A percentile compares a stretch with the other conserved stretches of the same genome.
These are phyloP conservation scores for Tiliacea citrago DNA, from an alignment of 2,888 invertebrate genomes.

Conservation along the genomic window DNA sequence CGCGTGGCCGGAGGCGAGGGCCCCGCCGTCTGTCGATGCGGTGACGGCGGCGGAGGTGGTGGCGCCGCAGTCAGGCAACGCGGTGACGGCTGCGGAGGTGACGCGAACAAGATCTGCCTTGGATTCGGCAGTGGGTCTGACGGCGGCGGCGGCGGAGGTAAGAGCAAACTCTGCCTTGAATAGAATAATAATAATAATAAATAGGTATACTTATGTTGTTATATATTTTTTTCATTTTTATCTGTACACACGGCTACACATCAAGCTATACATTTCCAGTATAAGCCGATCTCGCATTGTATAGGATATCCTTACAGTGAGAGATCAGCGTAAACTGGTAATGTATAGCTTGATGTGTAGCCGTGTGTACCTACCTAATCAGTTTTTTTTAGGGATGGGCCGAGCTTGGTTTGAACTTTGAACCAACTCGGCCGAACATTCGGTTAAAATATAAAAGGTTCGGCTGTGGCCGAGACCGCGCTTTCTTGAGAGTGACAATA, in stretches of 20 bases:
- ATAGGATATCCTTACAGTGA: no score
- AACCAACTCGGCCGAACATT: not conserved
- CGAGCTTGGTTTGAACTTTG: not conserved
- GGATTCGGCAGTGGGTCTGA: not conserved
- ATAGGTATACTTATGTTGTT: no score
- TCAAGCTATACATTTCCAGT: no score
- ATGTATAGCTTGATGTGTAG: no score
- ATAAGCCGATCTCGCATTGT: no score
- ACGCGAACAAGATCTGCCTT: no score
- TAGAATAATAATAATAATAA: not conserved
- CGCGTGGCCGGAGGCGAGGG: not conserved
- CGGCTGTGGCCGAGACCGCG: no score
- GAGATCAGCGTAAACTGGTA: no score
- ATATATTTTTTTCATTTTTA: not conserved
- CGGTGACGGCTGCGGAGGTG: not conserved
- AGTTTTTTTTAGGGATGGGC: no score
- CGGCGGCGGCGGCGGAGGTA: not conserved
- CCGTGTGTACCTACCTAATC: no score
- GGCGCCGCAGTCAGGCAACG: rapidly evolving
- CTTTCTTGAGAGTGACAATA: not conserved
- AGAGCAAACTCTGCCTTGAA: not conserved
- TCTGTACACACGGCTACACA: no score
- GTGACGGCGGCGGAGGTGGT: not conserved
- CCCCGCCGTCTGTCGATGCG: not conserved
- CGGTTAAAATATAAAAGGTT: not conserved